phyloP scores from a whole-genome alignment of 2,113 vertebrate species.

The Hyperopisus bebe region DNA sequence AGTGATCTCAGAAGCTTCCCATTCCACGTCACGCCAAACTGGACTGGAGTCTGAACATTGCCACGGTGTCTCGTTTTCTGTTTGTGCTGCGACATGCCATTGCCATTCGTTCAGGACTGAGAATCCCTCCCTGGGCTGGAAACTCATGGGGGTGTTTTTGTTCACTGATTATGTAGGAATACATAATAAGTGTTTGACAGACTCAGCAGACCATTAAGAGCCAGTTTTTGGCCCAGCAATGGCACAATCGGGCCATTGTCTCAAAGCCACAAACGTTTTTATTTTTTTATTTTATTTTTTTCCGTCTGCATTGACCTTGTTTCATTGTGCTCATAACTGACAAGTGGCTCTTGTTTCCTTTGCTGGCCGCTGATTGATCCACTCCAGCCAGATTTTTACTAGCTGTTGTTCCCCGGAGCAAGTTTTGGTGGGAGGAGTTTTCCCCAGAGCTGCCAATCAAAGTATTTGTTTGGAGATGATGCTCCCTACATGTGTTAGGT shows the following conservation, averaged over 20 bases:
- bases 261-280: background rate
- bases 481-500: background rate
- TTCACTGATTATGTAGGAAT: background rate
- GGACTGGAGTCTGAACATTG: background rate
- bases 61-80: background rate
- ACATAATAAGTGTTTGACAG: background rate
- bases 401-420: background rate
- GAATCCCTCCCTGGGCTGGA: background rate
- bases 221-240: background rate
- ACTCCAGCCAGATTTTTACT: background rate
- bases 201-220: background rate
- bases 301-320: background rate
- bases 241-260: conserved; percentile 14
- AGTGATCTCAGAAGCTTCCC: background rate
- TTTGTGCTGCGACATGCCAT: background rate
- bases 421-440: background rate
- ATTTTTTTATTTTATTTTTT: background rate
- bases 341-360: background rate
- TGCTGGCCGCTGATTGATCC: background rate
- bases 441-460: background rate
- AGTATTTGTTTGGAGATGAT: background rate
- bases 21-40: background rate
- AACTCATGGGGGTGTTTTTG: background rate
- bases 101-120: background rate
- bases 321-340: conserved; percentile 9